These are phyloP conservation scores for Nemapogon koenigi DNA, from an alignment of 2,888 invertebrate genomes.

Conservation along the genomic window DNA sequence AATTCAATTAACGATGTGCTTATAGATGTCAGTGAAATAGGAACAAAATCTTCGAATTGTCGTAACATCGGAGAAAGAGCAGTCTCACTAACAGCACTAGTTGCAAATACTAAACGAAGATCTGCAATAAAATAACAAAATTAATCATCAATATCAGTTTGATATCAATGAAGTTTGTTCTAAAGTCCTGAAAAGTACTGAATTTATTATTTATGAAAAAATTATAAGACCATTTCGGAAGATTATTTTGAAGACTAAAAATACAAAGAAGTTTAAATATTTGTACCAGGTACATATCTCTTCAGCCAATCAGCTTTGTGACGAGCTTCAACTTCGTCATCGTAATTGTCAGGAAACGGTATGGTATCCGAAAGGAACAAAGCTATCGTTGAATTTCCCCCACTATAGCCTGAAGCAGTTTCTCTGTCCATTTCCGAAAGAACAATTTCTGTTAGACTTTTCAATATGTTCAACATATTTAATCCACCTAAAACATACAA, in stretches of 20 bases:
- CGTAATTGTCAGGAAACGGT: conserved; percentile 14
- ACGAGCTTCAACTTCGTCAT: conserved; percentile 14
- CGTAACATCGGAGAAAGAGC: conserved; percentile 14
- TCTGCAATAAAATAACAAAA: conserved; percentile 13
- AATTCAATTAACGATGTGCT: conserved; percentile 12
- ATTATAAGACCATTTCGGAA: not conserved
- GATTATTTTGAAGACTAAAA: not conserved
- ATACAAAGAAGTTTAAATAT: not conserved
- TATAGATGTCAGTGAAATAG: conserved; percentile 13
- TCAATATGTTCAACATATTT: conserved; percentile 14
- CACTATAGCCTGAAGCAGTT: conserved; percentile 12
- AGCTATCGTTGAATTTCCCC: conserved; percentile 17
- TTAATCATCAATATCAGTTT: not conserved
- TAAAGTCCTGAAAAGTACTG: not conserved
- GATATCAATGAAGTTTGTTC: not conserved
- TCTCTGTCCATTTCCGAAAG: conserved; percentile 1
- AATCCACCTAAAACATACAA: conserved; percentile 12
- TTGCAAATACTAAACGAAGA: conserved; percentile 16
- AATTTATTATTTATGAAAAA: not conserved
- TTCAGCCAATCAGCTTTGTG: conserved; percentile 12
- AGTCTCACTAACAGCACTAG: conserved; percentile 14
- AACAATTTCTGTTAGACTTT: conserved; percentile 5
- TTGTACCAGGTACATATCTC: conserved; percentile 15
- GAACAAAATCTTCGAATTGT: conserved; percentile 14
- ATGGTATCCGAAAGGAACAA: conserved; percentile 16